Evolutionary conservation across 1,140 invertebrate genomes (phyloP), one percentile per base, ranked within the genome.

Genomic region (Drosophila santomea): DNA sequence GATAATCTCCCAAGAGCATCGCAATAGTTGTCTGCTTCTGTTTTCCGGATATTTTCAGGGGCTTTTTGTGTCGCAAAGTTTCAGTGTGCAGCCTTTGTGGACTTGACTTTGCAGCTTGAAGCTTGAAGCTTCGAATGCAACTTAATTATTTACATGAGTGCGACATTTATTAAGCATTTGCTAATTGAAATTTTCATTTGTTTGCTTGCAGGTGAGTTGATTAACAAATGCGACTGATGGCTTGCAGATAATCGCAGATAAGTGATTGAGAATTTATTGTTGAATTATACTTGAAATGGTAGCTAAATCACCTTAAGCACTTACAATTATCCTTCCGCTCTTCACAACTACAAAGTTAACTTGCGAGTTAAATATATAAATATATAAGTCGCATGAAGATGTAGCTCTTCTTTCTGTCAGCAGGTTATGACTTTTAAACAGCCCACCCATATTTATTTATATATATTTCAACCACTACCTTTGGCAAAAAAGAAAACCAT

Each of bases 141-240:
- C 5, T 51, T 63, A 23, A 67, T 23, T 35, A 63, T 52, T 54
- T 47, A 47, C 15, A 12, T n/a, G 17, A 2, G 23, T 28, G 32
- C 48, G 59, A 11, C 15, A 75, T 48, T 55, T 48, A 48, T 50
- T 60, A 54, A 48, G 45, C 6, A 72, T 58, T 54, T 73, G 17
- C 73, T 76, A 58, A 75, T 58, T 76, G 48, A 55, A 52, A 59
- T 41, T 60, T 35, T 10, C 20, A 15, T 45, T 72, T 64, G 28
- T 61, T 63, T 73, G 17, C 38, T 84, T 83, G 20, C 80, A 83
- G 80, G 80, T 83, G 44, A 83, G 80, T 84, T 38, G 28, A 41
- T 41, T 32, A 47, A 56, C 41, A 11, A 28, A 10, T 14, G 8
- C 14, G 38, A 15, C 14, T 11, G 35, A 11, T 15, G 15, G 5